Base-by-base conservation (phyloP, 2,797 vertebrate species). In the Anguilla megastoma region DNA sequence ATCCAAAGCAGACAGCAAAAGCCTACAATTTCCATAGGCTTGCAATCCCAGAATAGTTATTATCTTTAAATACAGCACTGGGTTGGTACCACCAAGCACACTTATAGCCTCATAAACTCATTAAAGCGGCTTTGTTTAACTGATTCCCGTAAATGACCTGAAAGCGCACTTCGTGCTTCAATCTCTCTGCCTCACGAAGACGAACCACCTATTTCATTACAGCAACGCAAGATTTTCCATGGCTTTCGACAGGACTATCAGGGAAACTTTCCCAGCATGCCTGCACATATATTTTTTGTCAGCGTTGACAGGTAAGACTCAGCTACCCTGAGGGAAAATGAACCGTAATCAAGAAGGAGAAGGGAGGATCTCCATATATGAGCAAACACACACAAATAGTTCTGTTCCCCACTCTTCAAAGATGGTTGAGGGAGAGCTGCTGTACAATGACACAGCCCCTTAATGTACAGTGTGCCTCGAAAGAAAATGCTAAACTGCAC, bases 401-500 rank as follows among this genome's bases (percentile, higher is more conserved):
- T 92, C 50, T 52, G 7, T 52, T 52, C 1, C 50, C 10, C 90
- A 86, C 88, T 89, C 87, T 89, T 85, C 82, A 92, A 94, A 91
- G 89, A 36, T 2, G 45, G 9, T 48, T 80, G 24, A 45, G 16
- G 76, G 16, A 48, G 41, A 45, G 36, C 9, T 18, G 76, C 36
- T 9, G 41, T 16, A 21, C 21, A 45, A 21, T 24, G 6, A 18
- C 5, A 82, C 79, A 9, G 79, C 18, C 79, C 79, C 41, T 82
- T 48, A 21, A 24, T n/a, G 41, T 41, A 48, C 50, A n/a, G 79
- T 24, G 79, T 10, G 21, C 79, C 41, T 50, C 16, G 1, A 79
- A 82, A 50, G 9, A 50, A 92, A 89, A 93, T 90, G 91, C 90
- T 88, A 85, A 93, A 92, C 91, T 85, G 90, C 89, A 89, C 86